phyloP scores from a whole-genome alignment of 2,113 vertebrate genomes.

The Blennius ocellaris region DNA sequence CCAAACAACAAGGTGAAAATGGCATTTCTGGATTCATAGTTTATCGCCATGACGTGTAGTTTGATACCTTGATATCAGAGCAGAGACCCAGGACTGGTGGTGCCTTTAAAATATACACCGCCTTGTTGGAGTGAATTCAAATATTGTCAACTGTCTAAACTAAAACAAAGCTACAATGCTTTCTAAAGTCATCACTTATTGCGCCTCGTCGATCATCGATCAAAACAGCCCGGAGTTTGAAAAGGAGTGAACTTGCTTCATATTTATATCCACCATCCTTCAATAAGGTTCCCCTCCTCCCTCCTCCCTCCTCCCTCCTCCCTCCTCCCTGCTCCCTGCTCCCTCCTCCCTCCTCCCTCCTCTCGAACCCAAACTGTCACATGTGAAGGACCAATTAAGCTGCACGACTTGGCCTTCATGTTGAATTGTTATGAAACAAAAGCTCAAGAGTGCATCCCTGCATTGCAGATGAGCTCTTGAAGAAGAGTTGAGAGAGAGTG shows the following conservation, averaged over 20 bases:
- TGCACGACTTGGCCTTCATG: slow-evolving; percentile 1
- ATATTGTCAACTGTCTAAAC: slow-evolving; percentile 3
- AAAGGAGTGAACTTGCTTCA: not conserved
- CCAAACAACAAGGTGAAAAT: not conserved
- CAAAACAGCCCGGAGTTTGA: slow-evolving; percentile 6
- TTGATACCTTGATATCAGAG: not conserved
- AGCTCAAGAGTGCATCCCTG: not conserved
- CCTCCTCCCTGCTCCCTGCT: too few species aligned
- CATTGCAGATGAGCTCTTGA: slow-evolving; percentile 18
- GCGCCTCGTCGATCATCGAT: not conserved
- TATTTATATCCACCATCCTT: not conserved
- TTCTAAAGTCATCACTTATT: too few species aligned
- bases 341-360: too few species aligned
- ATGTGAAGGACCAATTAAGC: slow-evolving; percentile 3
- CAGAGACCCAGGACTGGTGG: not conserved
- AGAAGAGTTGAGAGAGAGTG: not conserved
- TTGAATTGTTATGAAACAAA: slow-evolving; percentile 22
- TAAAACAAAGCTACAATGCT: not conserved
- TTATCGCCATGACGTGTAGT: slow-evolving; percentile 18
- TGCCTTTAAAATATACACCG: too few species aligned
- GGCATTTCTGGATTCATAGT: slow-evolving; percentile 22
- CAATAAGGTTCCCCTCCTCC: slow-evolving; percentile 5
- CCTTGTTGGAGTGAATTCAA: too few species aligned
- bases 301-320: too few species aligned
- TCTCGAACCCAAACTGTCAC: not conserved